Percentiles rank a stretch among this genome's conserved stretches.
These are phyloP conservation scores for Phocoena phocoena DNA, from an alignment of 2,113 vertebrate genomes.

Conservation along the genomic window DNA sequence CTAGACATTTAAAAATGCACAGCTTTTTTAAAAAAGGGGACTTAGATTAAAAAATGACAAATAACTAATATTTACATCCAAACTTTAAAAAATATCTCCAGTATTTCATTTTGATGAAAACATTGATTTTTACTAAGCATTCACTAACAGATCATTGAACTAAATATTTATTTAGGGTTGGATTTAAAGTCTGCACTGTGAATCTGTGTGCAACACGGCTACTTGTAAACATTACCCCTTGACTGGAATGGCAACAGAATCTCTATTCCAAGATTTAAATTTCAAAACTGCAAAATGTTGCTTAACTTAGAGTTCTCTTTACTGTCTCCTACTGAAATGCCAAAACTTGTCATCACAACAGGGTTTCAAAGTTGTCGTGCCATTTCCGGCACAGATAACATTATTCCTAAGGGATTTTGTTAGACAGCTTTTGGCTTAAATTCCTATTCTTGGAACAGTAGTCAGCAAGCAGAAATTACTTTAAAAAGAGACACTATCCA, in stretches of 20 bases:
- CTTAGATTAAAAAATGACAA: neutral
- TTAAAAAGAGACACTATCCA: slow-evolving; percentile 76
- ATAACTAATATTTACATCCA: neutral
- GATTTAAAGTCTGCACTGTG: slow-evolving; percentile 78
- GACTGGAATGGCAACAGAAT: slow-evolving; percentile 81
- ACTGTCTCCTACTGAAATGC: slow-evolving; percentile 72
- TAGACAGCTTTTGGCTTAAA: slow-evolving; percentile 83
- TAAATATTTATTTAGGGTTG: slow-evolving; percentile 79
- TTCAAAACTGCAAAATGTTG: slow-evolving; percentile 82
- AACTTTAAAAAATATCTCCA: slow-evolving; percentile 57
- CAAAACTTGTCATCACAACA: slow-evolving; percentile 66
- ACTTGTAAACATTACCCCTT: slow-evolving; percentile 75
- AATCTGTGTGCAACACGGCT: slow-evolving; percentile 72
- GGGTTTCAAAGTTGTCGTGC: slow-evolving; percentile 72
- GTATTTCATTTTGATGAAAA: slow-evolving; percentile 70
- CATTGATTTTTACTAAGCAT: slow-evolving; percentile 70
- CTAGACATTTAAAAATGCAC: neutral
- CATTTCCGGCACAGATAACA: slow-evolving; percentile 75
- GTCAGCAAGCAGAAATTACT: slow-evolving; percentile 79
- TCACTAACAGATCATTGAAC: slow-evolving; percentile 73
- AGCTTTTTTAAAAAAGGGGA: neutral
- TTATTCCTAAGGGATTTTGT: slow-evolving; percentile 83
- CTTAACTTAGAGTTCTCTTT: slow-evolving; percentile 75
- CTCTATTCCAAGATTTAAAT: slow-evolving; percentile 75
- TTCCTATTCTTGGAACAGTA: slow-evolving; percentile 82